Base-by-base conservation (phyloP, 1,140 invertebrate species). In the Zelostemma sp. region DNA sequence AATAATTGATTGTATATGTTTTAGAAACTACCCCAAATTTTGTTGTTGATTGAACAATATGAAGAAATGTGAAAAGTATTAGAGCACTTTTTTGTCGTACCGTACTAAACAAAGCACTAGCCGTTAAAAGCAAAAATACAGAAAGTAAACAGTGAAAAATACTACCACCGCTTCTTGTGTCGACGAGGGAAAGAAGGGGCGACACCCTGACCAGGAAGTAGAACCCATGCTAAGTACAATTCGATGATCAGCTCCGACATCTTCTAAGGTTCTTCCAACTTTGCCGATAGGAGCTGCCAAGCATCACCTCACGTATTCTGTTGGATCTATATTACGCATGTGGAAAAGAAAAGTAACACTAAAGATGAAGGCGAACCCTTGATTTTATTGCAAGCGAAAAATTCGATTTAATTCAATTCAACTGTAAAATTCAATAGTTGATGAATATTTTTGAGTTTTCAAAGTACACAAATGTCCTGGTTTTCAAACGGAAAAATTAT, bases 91-190 rank as follows among this genome's bases (percentile, higher is more conserved):
- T n/a, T 9, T 35, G n/a, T 38, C 45, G 16, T 16, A 1, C 15
- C 15, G 14, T 14, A 54, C 35, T 12, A 12, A 62, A 41, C 38
- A 12, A 45, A 53, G 41, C 61, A 66, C 73, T 70, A 72, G 73
- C 72, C n/a, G 25, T 58, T 74, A 71, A 64, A 46, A 31, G 17
- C 9, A 51, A 60, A 18, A 50, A 15, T 50, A 35, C 19, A 59
- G 54, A 50, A 63, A 12, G 45, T 49, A 59, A 65, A 68, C 68
- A 61, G 58, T 68, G 63, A 59, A 66, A 66, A 58, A 72, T 75
- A 75, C 68, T 77, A 78, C 81, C 78, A 81, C 81, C 81, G 81
- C 71, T 80, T 80, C 59, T 78, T 81, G 72, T 68, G 80, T 33
- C 80, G 80, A 51, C 79, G 73, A 68, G 67, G 76, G 74, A 70